phyloP scores from a whole-genome alignment of 1,140 invertebrate genomes.

The Drosophila mojavensis region DNA sequence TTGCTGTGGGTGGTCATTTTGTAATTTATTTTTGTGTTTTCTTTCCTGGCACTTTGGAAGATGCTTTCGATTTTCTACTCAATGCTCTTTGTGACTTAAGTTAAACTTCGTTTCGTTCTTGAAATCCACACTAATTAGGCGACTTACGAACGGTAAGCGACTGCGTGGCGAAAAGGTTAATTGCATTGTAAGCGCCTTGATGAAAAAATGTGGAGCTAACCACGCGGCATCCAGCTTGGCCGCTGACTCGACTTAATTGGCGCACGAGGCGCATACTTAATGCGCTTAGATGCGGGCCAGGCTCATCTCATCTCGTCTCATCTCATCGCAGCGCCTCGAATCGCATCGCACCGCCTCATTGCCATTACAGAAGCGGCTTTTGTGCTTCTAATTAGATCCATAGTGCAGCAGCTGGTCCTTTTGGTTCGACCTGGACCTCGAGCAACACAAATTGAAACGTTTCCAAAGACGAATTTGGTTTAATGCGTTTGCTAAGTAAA shows the following conservation, averaged over 20 bases:
- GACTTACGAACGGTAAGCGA: constrained; percentile 54
- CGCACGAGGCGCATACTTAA: constrained; percentile 77
- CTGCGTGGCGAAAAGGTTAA: constrained; percentile 69
- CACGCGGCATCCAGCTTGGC: constrained; percentile 17
- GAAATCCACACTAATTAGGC: constrained; percentile 38
- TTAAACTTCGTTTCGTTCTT: not conserved
- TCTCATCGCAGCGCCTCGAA: constrained; percentile 14
- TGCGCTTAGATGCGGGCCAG: constrained; percentile 68
- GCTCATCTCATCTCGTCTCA: constrained; percentile 39
- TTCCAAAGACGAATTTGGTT: constrained; percentile 23
- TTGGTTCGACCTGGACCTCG: constrained; percentile 12
- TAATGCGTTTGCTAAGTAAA: constrained; percentile 19
- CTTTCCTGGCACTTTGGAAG: too few relatives aligned
- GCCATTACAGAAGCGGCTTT: constrained; percentile 54
- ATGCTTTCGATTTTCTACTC: constrained; percentile 3
- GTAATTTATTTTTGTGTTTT: too few relatives aligned
- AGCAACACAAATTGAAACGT: constrained; percentile 31
- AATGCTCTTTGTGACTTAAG: not conserved
- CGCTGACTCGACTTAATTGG: constrained; percentile 77
- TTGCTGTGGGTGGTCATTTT: too few relatives aligned
- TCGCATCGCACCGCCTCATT: constrained; percentile 19
- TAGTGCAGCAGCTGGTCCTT: constrained; percentile 28
- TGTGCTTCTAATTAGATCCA: constrained; percentile 72
- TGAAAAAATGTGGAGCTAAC: constrained; percentile 49
- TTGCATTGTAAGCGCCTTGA: constrained; percentile 67